Percentiles rank a stretch among this genome's conserved stretches.
Conservation (phyloP, 1,140 invertebrate genomes). For the Megathymus violae region DNA sequence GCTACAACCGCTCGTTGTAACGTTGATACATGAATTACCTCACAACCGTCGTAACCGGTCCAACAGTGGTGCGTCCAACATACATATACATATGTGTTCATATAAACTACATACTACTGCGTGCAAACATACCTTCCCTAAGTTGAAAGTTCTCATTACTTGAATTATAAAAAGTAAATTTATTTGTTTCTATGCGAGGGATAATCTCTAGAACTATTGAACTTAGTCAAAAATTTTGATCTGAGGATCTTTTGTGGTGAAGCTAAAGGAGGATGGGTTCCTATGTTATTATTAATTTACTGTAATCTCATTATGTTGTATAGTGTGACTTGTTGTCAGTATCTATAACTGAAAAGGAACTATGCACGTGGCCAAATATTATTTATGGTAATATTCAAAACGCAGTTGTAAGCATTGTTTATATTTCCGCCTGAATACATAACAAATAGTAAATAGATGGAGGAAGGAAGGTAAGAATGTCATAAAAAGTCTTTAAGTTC, state of each 20-base stretch:
- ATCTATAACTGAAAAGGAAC: neutral
- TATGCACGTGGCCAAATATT: neutral
- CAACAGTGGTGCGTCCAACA: constrained; percentile 41
- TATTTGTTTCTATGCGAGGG: too few species aligned
- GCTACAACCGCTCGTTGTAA: constrained; percentile 55
- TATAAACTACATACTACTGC: neutral
- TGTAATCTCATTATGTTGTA: too few species aligned
- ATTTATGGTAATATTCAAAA: neutral
- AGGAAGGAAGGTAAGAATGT: constrained; percentile 16
- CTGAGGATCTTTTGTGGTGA: too few species aligned
- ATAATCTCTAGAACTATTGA: too few species aligned
- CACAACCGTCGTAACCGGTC: constrained; percentile 60
- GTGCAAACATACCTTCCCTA: too few species aligned
- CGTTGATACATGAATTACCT: constrained; percentile 55
- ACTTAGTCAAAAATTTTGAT: too few species aligned
- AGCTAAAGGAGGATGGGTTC: too few species aligned
- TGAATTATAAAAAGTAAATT: too few species aligned
- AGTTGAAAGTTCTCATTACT: too few species aligned
- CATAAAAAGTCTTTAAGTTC: constrained; percentile 22
- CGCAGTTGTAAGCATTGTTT: constrained; percentile 13
- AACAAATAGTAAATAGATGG: constrained; percentile 6
- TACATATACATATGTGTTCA: too few species aligned
- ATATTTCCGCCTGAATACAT: constrained; percentile 15
- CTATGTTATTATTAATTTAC: too few species aligned
- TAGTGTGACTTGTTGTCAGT: too few species aligned